These are phyloP conservation scores for Hypolimnas misippus DNA, from an alignment of 2,888 invertebrate genomes.

Conservation along the genomic window DNA sequence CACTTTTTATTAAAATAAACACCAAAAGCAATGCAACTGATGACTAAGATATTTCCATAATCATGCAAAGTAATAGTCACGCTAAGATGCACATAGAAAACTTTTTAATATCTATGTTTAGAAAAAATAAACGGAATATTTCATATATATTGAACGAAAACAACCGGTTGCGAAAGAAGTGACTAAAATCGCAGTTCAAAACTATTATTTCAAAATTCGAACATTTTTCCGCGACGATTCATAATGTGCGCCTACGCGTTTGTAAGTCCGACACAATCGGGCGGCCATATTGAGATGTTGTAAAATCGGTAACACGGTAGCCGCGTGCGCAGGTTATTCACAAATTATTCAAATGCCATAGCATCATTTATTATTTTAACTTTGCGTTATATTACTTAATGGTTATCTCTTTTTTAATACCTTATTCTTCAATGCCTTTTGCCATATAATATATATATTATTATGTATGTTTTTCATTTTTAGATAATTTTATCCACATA, in stretches of 20 bases:
- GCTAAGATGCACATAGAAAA: neutral
- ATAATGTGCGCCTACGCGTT: conserved; percentile 29
- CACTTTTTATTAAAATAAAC: too few species aligned
- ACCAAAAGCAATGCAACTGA: too few species aligned
- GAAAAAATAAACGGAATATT: neutral
- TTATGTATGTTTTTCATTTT: too few species aligned
- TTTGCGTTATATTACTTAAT: neutral
- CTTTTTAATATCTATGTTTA: neutral
- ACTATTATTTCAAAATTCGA: conserved; percentile 8
- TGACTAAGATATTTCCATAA: too few species aligned
- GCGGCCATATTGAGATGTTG: conserved; percentile 23
- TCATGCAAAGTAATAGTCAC: too few species aligned
- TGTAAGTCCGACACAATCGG: conserved; percentile 17
- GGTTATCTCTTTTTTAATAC: neutral
- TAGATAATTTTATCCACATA: too few species aligned
- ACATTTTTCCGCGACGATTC: conserved; percentile 13
- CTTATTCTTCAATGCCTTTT: neutral
- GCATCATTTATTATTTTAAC: conserved; percentile 12
- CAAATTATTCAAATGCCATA: conserved; percentile 34
- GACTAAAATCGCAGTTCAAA: neutral
- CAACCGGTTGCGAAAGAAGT: neutral
- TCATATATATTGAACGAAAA: neutral
- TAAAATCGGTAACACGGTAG: conserved; percentile 39
- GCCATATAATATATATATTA: too few species aligned
- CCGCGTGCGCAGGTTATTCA: conserved; percentile 28